Evolutionary conservation across 2,888 invertebrate species (phyloP), one percentile per base, ranked within the genome.

Genomic region (Trissolcus brochymenae): DNA sequence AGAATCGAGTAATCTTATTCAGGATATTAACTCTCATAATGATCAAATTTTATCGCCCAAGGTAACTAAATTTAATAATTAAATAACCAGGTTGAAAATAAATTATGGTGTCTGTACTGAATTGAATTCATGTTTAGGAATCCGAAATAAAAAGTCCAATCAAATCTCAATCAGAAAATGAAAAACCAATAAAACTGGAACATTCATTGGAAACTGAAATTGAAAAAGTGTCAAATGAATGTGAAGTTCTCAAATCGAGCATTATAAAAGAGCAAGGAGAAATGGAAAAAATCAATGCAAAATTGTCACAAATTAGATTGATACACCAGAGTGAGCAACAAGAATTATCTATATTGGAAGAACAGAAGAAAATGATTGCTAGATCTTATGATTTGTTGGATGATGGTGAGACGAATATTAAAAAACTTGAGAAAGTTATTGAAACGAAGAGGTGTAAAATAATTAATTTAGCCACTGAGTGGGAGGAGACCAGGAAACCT

Each of bases 401-500:
- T 41, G 91, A 93, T 82, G 93, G 94, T 4, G 91, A 92, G 56
- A 91, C 91, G 54, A 93, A 93, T 85, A 84, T 92, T 49, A 83
- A 85, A 4, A 93, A 93, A 87, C 87, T 94, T 68, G 91, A 92
- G 81, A 87, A 89, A 14, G 84, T 92, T 14, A 91, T 95, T 17
- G 92, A 93, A 76, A 90, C 91, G 17, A 92, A 93, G 76, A 91
- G 91, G 57, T 92, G 92, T 82, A 91, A 93, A 83, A 89, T 94
- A 41, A 89, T 92, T 25, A 91, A 91, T 66, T 87, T 95, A 59
- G 92, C 92, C 4, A 91, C 91, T 70, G 94, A 95, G 82, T 95
- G 95, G 95, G 93, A 94, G 82, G 91, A 92, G 60, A 94, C 94
- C 83, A 91, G 94, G 79, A 90, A 90, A 29, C 94, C 94, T 0